Evolutionary conservation across 2,113 vertebrate genomes (phyloP).

Genomic region (Motacilla tschutschensis): DNA sequence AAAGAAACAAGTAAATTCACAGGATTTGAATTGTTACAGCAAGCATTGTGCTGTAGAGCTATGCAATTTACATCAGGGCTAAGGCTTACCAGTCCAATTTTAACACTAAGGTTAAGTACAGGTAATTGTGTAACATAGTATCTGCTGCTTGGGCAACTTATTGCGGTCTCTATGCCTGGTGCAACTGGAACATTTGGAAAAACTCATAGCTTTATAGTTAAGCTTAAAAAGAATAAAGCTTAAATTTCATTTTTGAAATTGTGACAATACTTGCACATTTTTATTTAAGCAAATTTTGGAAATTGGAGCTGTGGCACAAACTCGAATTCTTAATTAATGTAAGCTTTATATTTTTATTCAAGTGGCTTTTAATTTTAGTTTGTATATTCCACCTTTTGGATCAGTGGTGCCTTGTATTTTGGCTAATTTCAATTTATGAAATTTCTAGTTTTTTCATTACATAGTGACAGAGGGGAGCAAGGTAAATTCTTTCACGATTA

Average conservation of each 20-base stretch:
- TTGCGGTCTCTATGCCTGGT: not conserved
- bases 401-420: not conserved
- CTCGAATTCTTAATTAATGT: not conserved
- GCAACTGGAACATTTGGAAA: not conserved
- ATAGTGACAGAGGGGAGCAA: not conserved
- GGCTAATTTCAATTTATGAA: not conserved
- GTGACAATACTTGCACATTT: not conserved
- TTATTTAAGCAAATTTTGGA: not conserved
- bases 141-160: not conserved
- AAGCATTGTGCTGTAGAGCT: not conserved
- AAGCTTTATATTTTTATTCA: conserved; percentile 9
- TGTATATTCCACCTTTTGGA: not conserved
- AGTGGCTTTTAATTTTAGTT: not conserved
- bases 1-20: not conserved
- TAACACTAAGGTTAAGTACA: not conserved
- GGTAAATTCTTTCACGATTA: not conserved
- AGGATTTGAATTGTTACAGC: not conserved
- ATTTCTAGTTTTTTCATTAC: not conserved
- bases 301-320: not conserved
- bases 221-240: not conserved
- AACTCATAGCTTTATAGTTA: not conserved
- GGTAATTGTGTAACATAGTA: not conserved
- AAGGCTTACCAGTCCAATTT: not conserved
- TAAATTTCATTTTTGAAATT: not conserved
- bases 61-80: not conserved